phyloP scores from a whole-genome alignment of 37 sponge, comb jelly and placozoan species.

The Chondrilla cf. caribensis region DNA sequence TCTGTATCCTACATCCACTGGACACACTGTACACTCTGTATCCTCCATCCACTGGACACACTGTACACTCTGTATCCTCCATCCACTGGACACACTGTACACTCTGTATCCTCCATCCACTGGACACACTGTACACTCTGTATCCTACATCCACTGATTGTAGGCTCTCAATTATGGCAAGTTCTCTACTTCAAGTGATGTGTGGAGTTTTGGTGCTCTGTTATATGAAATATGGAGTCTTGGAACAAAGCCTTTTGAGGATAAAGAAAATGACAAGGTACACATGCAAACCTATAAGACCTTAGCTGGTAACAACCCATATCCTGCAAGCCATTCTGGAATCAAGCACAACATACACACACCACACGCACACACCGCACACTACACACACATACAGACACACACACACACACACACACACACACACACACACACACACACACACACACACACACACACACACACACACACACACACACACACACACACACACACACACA shows the following conservation, averaged over 20 bases:
- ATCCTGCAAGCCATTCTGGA: too few species aligned
- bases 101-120: background rate
- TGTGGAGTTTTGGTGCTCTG: slow-evolving; percentile 16
- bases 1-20: background rate
- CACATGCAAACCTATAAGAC: background rate
- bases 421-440: too few species aligned
- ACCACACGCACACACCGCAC: too few species aligned
- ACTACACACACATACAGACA: too few species aligned
- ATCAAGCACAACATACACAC: too few species aligned
- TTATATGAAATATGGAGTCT: slow-evolving; percentile 12
- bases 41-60: background rate
- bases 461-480: too few species aligned
- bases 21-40: background rate
- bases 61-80: background rate
- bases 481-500: too few species aligned
- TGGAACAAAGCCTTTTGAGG: background rate
- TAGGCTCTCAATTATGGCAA: slow-evolving; percentile 8
- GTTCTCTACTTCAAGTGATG: slow-evolving; percentile 16
- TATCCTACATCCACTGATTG: background rate
- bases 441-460: too few species aligned
- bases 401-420: too few species aligned
- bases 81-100: background rate
- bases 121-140: background rate
- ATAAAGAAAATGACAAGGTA: slow-evolving; percentile 3
- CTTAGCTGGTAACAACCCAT: background rate